A percentile compares a stretch with the other conserved stretches of the same genome.
These are phyloP conservation scores for Sorex fumeus DNA, from an alignment of 2,113 vertebrate species.

Conservation along the genomic window DNA sequence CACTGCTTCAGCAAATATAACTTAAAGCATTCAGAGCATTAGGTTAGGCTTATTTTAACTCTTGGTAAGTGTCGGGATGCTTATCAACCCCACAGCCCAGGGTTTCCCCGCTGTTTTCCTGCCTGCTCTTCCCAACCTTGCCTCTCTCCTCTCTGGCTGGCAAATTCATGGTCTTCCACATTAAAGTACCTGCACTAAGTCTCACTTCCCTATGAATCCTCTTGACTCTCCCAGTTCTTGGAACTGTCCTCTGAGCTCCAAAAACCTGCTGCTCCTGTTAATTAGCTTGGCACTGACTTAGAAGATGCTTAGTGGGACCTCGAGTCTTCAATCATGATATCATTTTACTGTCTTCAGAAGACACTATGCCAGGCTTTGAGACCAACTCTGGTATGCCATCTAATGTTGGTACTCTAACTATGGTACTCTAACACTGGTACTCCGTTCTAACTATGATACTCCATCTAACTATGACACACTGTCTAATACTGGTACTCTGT, in stretches of 20 bases:
- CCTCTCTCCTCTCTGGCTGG: neutral
- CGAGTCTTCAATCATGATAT: neutral
- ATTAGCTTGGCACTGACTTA: neutral
- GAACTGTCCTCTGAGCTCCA: neutral
- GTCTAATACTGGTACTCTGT: no score
- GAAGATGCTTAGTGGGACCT: neutral
- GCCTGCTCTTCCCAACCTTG: neutral
- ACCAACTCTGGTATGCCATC: no score
- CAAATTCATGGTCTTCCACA: neutral
- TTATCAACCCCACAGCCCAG: no score
- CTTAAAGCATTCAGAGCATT: neutral
- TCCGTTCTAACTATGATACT: no score
- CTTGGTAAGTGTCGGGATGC: no score
- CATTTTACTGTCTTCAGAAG: slow-evolving; percentile 19
- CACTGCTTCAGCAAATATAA: slow-evolving; percentile 22
- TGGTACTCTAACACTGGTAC: neutral
- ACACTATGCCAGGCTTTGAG: neutral
- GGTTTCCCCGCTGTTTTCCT: neutral
- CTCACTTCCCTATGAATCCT: neutral
- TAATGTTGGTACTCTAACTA: no score
- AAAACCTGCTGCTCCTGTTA: neutral
- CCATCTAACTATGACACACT: no score
- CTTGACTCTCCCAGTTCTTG: neutral
- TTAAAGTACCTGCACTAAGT: neutral
- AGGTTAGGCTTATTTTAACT: neutral